Conservation (phyloP, 2,113 vertebrate species). For the Strix aluco region DNA sequence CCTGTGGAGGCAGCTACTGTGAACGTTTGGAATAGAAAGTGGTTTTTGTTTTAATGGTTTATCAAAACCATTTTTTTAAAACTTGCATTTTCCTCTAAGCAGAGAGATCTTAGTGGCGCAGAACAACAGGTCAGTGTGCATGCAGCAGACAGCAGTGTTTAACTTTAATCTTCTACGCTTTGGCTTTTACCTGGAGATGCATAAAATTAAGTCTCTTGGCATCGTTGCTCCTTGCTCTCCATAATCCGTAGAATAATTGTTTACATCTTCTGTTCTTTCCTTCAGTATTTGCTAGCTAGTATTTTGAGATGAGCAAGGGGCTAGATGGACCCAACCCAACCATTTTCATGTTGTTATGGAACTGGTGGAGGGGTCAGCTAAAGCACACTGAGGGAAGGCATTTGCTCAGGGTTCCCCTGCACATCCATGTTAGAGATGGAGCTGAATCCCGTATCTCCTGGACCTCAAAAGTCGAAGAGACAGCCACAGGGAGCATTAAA, state of each 20-base stretch:
- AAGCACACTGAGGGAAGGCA: neutral
- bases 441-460: neutral
- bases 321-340: neutral
- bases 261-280: neutral
- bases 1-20: constrained; percentile 36
- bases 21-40: neutral
- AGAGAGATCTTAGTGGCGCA: neutral
- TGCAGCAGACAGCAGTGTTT: constrained; percentile 7
- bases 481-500: neutral
- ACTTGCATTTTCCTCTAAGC: neutral
- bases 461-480: neutral
- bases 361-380: neutral
- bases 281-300: neutral
- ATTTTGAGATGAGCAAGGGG: neutral
- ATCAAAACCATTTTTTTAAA: neutral
- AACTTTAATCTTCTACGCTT: neutral
- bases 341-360: neutral
- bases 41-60: constrained; percentile 50
- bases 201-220: neutral
- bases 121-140: constrained; percentile 1
- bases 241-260: neutral
- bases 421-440: accelerated
- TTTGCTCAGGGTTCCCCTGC: neutral
- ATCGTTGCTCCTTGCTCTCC: neutral
- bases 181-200: neutral